Conservation (phyloP, 2,113 vertebrate genomes). For the Sminthopsis crassicaudata region DNA sequence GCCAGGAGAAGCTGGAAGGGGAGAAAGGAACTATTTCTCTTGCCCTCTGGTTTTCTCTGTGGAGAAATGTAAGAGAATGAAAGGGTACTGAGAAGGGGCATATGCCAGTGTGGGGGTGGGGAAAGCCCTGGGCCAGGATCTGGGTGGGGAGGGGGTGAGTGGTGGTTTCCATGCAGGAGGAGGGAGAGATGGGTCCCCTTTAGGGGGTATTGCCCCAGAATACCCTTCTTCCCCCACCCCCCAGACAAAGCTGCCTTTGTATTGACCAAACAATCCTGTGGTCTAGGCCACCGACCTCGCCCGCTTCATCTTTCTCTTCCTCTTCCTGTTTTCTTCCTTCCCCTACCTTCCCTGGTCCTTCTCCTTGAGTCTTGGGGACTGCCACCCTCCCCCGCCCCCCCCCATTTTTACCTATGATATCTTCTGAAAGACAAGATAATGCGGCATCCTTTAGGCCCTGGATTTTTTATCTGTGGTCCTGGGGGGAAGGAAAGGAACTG, state of each 20-base stretch:
- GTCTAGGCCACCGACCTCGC: slow-evolving; percentile 64
- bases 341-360: slow-evolving; percentile 40
- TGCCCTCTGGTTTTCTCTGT: neutral
- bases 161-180: slow-evolving; percentile 73
- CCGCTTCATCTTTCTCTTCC: slow-evolving; percentile 66
- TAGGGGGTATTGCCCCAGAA: slow-evolving; percentile 26
- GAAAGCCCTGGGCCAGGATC: slow-evolving; percentile 73
- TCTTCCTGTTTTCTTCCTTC: slow-evolving; percentile 78
- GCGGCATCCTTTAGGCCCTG: neutral
- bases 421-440: neutral
- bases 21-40: neutral
- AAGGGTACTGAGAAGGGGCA: slow-evolving; percentile 50
- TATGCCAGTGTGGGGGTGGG: slow-evolving; percentile 72
- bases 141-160: slow-evolving; percentile 20
- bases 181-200: slow-evolving; percentile 58
- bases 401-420: slow-evolving; percentile 67
- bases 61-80: slow-evolving; percentile 8
- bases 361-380: slow-evolving; percentile 56
- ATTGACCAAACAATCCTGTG: slow-evolving; percentile 63
- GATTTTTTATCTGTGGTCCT: neutral
- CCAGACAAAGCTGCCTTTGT: slow-evolving; percentile 55
- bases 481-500: neutral
- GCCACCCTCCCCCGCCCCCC: neutral
- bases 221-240: slow-evolving; percentile 5
- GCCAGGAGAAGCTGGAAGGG: neutral